Conservation (phyloP, 2,797 vertebrate genomes). For the Lepilemur ruficaudatus region DNA sequence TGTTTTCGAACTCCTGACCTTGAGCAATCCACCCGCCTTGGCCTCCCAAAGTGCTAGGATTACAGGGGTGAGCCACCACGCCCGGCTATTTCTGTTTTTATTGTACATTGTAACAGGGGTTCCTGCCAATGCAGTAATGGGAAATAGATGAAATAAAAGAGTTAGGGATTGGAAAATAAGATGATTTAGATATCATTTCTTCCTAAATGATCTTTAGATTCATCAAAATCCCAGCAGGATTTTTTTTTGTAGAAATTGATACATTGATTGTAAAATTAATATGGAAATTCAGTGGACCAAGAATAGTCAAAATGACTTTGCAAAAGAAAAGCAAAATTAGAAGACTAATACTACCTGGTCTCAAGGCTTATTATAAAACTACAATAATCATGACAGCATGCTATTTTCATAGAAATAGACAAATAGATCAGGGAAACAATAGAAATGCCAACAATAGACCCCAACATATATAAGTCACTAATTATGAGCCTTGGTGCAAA, state of each 20-base stretch:
- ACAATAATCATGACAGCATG: background rate
- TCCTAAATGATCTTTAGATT: background rate
- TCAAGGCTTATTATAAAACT: background rate
- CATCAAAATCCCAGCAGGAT: background rate
- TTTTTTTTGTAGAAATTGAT: background rate
- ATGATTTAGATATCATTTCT: background rate
- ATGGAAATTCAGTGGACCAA: background rate
- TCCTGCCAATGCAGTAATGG: background rate
- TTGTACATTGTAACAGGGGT: background rate
- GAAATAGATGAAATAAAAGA: background rate
- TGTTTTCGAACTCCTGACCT: no score
- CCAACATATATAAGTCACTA: background rate
- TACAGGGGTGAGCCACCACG: no score
- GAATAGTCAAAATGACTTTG: background rate
- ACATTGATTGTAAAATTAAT: background rate
- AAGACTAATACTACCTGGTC: background rate
- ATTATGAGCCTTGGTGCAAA: background rate
- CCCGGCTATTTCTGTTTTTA: background rate
- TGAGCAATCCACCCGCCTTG: no score
- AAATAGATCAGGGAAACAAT: background rate
- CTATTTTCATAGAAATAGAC: background rate
- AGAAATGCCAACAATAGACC: background rate
- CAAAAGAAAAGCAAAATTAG: background rate
- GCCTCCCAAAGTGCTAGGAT: no score
- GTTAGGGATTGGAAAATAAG: background rate